A percentile compares a stretch with the other conserved stretches of the same genome.
Evolutionary conservation across 2,113 vertebrate species (phyloP).

Genomic region (Amblyornis subalaris): DNA sequence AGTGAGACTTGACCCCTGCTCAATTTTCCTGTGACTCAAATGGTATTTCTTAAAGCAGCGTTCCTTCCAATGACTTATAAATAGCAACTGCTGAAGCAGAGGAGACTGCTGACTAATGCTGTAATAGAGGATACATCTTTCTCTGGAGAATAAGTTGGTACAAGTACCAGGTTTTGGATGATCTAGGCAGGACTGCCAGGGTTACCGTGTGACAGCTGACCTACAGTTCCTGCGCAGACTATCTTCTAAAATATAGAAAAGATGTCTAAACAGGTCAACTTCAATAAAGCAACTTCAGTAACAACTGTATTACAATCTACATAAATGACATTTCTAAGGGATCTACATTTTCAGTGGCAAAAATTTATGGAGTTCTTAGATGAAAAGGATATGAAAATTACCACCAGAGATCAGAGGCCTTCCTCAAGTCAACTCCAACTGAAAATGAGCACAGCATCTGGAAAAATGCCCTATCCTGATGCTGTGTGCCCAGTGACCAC

Average conservation of each 20-base stretch:
- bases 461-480: background rate
- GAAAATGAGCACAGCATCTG: background rate
- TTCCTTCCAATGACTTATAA: background rate
- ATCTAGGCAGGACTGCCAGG: background rate
- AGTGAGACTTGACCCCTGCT: constrained; percentile 9
- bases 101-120: constrained; percentile 28
- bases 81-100: background rate
- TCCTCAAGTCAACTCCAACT: background rate
- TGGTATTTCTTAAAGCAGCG: constrained; percentile 37
- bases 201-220: background rate
- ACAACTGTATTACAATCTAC: background rate
- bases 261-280: background rate
- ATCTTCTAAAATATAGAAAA: background rate
- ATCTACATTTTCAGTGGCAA: background rate
- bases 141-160: background rate
- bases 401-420: background rate
- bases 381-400: background rate
- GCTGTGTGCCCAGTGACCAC: background rate
- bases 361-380: background rate
- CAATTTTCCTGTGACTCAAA: constrained; percentile 26
- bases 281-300: background rate
- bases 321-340: background rate
- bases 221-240: background rate
- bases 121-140: background rate
- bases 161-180: background rate